Evolutionary conservation across 2,113 vertebrate genomes (phyloP).

Genomic region (Talpa occidentalis): DNA sequence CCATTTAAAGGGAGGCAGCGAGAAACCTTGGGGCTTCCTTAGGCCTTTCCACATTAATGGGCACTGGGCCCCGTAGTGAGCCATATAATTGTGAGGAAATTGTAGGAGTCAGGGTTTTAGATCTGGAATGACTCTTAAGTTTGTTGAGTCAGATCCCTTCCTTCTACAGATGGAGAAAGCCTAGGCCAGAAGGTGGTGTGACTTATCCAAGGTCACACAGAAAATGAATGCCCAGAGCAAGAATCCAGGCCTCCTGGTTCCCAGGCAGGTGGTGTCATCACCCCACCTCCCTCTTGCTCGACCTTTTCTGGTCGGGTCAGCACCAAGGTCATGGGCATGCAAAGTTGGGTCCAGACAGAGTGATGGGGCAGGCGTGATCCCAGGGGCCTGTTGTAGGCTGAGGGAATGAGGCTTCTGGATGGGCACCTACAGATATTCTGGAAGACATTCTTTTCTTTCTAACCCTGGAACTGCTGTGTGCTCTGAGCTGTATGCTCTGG

Average conservation of each 20-base stretch:
- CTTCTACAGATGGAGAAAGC: not conserved
- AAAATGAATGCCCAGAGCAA: not conserved
- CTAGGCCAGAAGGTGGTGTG: not conserved
- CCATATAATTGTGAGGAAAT: not conserved
- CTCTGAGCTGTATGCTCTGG: not conserved
- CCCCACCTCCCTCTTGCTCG: too few relatives aligned
- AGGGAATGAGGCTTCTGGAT: not conserved
- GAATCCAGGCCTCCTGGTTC: not conserved
- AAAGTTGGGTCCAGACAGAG: not conserved
- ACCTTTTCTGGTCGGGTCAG: not conserved
- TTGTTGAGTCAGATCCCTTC: not conserved
- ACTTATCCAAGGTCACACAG: not conserved
- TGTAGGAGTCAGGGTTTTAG: not conserved
- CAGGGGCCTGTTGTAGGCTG: not conserved
- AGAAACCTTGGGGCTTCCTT: not conserved
- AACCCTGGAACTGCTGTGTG: not conserved
- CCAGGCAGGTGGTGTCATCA: not conserved
- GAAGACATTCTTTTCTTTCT: not conserved
- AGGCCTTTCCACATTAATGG: not conserved
- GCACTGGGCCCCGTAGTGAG: fast-evolving
- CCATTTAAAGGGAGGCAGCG: not conserved
- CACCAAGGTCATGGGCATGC: not conserved
- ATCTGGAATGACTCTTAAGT: not conserved
- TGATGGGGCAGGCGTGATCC: fast-evolving
- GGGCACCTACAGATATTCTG: not conserved